Base-by-base conservation (phyloP, 2,797 vertebrate genomes). In the Pipistrellus nathusii region DNA sequence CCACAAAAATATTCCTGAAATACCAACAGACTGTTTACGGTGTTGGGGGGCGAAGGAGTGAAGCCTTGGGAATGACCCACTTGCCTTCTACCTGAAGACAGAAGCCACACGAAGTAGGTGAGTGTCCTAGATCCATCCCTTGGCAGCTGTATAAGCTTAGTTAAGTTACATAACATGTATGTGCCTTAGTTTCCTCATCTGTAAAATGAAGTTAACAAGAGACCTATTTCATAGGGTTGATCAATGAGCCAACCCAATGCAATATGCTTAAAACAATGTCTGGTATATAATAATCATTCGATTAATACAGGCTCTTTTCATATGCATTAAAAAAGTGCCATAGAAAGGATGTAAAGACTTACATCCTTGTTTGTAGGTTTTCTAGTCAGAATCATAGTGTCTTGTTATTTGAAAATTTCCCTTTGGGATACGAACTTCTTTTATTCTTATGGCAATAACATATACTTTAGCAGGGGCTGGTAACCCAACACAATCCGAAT, bases 371-470 rank as follows among this genome's bases (percentile, higher is more conserved):
- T 23, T 35, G 27, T 17, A 57, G 27, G 32, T 44, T 80, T 84
- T 62, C 35, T 84, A 81, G 25, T 84, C 69, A 82, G 71, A 75
- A 80, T 86, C 57, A 88, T 4, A 81, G 51, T 93, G 2, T 27
- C 82, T 95, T 75, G 68, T 38, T 91, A 64, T 80, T 21, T 81
- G 88, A 97, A 96, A 59, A 57, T 21, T 23, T 30, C 21, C 38
- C 66, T n/a, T 75, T 88, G 20, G 25, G 71, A 83, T 62, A 90
- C 4, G 25, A 78, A 18, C 14, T 85, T 81, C 20, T 35, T 71
- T 95, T 96, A 90, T 94, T 81, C 75, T 94, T 30, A 32, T 82
- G 53, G 30, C 44, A 94, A 95, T 93, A 96, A 76, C 66, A 66
- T 57, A 5, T 44, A 27, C 38, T 87, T 97, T 68, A 68, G 72